Evolutionary conservation across 2,797 vertebrate species (phyloP), one percentile per base, ranked within the genome.

Genomic region (Phrynocephalus vlangalii): DNA sequence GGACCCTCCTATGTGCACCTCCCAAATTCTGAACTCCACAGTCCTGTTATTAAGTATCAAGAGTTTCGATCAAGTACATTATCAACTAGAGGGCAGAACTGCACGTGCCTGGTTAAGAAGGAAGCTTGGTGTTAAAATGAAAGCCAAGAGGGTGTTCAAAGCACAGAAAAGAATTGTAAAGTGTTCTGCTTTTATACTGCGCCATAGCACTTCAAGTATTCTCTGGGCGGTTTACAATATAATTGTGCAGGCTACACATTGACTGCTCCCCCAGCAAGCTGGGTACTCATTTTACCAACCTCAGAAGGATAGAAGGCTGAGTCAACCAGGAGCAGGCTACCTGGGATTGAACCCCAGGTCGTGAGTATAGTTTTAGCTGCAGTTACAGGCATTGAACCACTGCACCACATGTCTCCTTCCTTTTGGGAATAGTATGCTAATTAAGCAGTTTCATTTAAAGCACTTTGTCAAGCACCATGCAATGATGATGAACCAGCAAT

Each of bases 391-490:
- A 44, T 44, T 44, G 3, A 44, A 44, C 38, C 38, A 44, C 38
- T 44, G 38, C 38, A 0, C 38, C 38, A 44, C 38, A 3, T 0
- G 1, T 3, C 38, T 44, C 38, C 89, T 90, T 91, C 89, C 77
- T 6, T 80, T 90, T 90, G 89, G 67, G 90, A 88, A 68, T 72
- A 81, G 82, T 83, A 30, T 73, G 79, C 77, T 92, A 93, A 94
- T 94, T 92, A 94, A 87, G 79, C 73, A 81, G 89, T 9, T 28
- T 30, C 33, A 79, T 60, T 84, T 87, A 73, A 50, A 91, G 89
- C 88, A 79, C 89, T 84, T 90, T 91, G 90, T 87, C 92, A 91
- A 92, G 89, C 73, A 30, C 82, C 44, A 44, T 92, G 87, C 87
- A 92, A 87, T 50, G 20, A 68, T 26, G 72, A 79, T 92, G 88